Evolutionary conservation across 1,140 invertebrate genomes (phyloP).

Genomic region (Lordiphosa collinella): DNA sequence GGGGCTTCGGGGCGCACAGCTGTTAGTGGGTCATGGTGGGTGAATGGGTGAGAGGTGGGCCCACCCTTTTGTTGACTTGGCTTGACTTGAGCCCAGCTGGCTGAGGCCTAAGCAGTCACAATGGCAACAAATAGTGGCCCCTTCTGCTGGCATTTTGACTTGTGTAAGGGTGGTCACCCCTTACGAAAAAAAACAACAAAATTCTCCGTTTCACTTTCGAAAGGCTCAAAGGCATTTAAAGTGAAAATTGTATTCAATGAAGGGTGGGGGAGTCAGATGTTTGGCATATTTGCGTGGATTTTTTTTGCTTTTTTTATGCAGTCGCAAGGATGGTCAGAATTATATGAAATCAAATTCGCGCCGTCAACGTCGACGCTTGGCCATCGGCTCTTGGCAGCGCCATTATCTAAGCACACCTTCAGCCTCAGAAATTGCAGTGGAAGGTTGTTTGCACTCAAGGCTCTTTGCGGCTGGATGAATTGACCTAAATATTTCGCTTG

Average conservation of each 20-base stretch:
- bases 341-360: constrained; percentile 49
- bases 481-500: constrained; percentile 79
- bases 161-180: constrained; percentile 1
- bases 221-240: constrained; percentile 39
- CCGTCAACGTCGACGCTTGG: constrained; percentile 25
- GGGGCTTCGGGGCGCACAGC: constrained; percentile 39
- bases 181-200: no score
- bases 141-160: constrained; percentile 53
- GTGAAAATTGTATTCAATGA: constrained; percentile 24
- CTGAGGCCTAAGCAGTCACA: constrained; percentile 47
- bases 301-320: constrained; percentile 1
- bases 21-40: constrained; percentile 65
- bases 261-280: neutral
- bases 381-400: constrained; percentile 28
- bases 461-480: constrained; percentile 79
- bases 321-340: constrained; percentile 21
- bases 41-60: constrained; percentile 13
- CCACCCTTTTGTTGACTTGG: constrained; percentile 22
- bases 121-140: constrained; percentile 58
- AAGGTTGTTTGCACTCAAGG: constrained; percentile 79
- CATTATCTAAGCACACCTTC: constrained; percentile 77
- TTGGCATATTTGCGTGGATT: constrained; percentile 30
- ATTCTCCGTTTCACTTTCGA: constrained; percentile 23
- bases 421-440: constrained; percentile 68
- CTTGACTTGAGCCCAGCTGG: constrained; percentile 41